These are phyloP conservation scores for Cliona cf. orientalis DNA, from an alignment of 37 sponge, comb jelly and placozoan genomes.

Conservation along the genomic window DNA sequence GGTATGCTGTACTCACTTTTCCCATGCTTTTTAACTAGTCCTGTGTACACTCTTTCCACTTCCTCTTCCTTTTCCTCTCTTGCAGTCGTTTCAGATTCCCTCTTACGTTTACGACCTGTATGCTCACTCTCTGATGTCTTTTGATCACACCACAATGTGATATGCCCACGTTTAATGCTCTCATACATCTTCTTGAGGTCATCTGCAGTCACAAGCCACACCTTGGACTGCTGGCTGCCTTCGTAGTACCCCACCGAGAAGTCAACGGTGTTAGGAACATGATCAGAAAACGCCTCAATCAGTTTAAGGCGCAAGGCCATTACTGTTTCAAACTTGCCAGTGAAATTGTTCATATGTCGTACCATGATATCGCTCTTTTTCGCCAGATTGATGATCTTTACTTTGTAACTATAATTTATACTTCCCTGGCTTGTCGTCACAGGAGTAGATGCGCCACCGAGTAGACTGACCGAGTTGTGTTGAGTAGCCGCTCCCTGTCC, in stretches of 20 bases:
- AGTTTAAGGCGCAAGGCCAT: neutral
- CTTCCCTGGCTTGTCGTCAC: neutral
- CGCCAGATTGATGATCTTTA: slow-evolving; percentile 33
- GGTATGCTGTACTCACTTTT: slow-evolving; percentile 8
- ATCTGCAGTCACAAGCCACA: slow-evolving; percentile 11
- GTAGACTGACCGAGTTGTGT: too few species aligned
- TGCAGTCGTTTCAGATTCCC: neutral
- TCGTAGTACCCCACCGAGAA: slow-evolving; percentile 28
- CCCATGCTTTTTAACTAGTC: slow-evolving; percentile 17
- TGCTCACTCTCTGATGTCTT: slow-evolving; percentile 6
- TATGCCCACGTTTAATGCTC: slow-evolving; percentile 18
- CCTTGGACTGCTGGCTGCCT: slow-evolving; percentile 29
- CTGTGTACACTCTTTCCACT: slow-evolving; percentile 17
- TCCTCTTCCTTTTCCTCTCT: slow-evolving; percentile 36
- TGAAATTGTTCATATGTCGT: slow-evolving; percentile 14
- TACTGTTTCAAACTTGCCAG: slow-evolving; percentile 6
- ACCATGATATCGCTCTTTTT: slow-evolving; percentile 34
- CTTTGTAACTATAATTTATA: slow-evolving; percentile 15
- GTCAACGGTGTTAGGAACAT: slow-evolving; percentile 22
- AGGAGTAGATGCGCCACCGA: too few species aligned
- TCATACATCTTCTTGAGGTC: slow-evolving; percentile 31
- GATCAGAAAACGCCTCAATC: slow-evolving; percentile 17
- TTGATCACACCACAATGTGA: slow-evolving; percentile 25
- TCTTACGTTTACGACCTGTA: neutral
- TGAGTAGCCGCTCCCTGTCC: neutral